Percentiles rank a stretch among this genome's conserved stretches.
These are phyloP conservation scores for Neosilurus hyrtlii DNA, from an alignment of 2,797 vertebrate species.

Conservation along the genomic window DNA sequence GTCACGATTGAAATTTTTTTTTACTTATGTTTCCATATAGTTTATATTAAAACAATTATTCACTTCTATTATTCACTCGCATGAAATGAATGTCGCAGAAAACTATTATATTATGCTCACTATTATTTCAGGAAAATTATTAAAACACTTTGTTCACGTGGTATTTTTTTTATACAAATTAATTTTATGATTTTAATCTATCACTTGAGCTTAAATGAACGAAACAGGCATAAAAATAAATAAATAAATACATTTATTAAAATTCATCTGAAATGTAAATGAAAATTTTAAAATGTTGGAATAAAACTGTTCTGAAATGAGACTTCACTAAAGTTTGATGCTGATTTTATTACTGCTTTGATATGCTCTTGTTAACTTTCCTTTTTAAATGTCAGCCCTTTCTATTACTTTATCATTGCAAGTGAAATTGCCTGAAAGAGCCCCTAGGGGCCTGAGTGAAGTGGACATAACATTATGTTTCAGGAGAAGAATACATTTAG, in stretches of 20 bases:
- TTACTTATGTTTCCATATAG: too few species aligned
- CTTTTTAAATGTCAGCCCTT: not conserved
- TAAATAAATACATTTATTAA: not conserved
- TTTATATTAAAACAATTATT: too few species aligned
- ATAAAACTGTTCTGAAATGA: not conserved
- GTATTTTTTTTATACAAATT: not conserved
- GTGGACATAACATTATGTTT: not conserved
- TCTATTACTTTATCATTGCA: conserved; percentile 26
- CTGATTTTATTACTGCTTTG: conserved; percentile 14
- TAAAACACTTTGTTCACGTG: not conserved
- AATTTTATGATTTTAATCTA: not conserved
- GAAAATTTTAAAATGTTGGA: not conserved
- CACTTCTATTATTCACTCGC: too few species aligned
- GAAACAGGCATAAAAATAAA: not conserved
- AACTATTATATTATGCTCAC: too few species aligned
- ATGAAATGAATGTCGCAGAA: too few species aligned
- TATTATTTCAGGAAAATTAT: not conserved
- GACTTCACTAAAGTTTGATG: not conserved
- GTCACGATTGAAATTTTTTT: too few species aligned
- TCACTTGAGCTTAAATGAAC: not conserved
- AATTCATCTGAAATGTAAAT: not conserved
- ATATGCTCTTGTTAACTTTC: conserved; percentile 17
- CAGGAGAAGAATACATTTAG: not conserved
- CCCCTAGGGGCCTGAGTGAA: not conserved
- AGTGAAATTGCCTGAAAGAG: not conserved